Conservation (phyloP, 1,140 invertebrate genomes). For the Diorhabda carinulata region DNA sequence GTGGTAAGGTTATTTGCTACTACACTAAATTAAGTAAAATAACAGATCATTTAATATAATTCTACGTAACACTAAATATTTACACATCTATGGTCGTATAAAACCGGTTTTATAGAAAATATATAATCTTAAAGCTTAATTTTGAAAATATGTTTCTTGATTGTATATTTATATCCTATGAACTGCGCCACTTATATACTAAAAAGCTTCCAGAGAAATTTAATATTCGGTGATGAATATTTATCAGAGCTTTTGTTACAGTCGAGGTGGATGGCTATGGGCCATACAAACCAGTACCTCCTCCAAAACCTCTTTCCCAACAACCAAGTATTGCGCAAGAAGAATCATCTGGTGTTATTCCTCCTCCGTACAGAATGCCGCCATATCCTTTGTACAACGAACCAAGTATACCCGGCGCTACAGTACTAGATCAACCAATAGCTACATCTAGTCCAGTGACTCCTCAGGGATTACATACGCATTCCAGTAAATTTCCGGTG, state of each 20-base stretch:
- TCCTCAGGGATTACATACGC: slow-evolving; percentile 61
- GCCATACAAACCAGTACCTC: slow-evolving; percentile 57
- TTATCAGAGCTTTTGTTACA: slow-evolving; percentile 39
- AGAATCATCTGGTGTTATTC: slow-evolving; percentile 39
- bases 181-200: too few species aligned
- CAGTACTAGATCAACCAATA: slow-evolving; percentile 49
- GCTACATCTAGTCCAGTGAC: slow-evolving; percentile 52
- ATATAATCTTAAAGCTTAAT: too few species aligned
- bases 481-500: slow-evolving; percentile 76
- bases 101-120: too few species aligned
- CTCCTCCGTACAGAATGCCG: slow-evolving; percentile 53
- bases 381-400: slow-evolving; percentile 50
- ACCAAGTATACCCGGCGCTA: slow-evolving; percentile 47
- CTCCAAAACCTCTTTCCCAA: slow-evolving; percentile 56
- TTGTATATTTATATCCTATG: too few species aligned
- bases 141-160: too few species aligned
- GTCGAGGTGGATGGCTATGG: slow-evolving; percentile 54
- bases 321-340: slow-evolving; percentile 41
- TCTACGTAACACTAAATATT: too few species aligned
- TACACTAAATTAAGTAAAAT: too few species aligned
- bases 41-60: too few species aligned
- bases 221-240: too few species aligned
- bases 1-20: too few species aligned
- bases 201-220: too few species aligned
- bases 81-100: too few species aligned